Conservation (phyloP, 2,113 vertebrate genomes). For the Gallinago jamesoni region DNA sequence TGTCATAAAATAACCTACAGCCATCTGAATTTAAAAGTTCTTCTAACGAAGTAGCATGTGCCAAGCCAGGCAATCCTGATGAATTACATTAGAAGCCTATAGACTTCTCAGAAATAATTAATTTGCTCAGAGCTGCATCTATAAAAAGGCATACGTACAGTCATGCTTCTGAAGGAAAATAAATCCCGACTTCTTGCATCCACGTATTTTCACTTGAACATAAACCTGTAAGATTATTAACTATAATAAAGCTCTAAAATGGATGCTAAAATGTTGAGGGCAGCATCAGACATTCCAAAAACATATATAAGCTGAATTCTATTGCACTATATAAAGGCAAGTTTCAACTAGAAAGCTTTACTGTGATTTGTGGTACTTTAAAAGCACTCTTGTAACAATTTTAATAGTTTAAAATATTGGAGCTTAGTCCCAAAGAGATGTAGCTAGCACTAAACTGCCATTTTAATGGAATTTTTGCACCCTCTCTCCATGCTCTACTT, state of each 20-base stretch:
- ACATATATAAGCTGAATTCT: conserved; percentile 30
- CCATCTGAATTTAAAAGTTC: not conserved
- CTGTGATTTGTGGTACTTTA: conserved; percentile 52
- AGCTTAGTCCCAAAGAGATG: conserved; percentile 46
- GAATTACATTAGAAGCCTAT: not conserved
- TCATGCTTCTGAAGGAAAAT: not conserved
- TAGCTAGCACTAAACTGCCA: conserved; percentile 20
- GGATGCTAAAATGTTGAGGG: conserved; percentile 26
- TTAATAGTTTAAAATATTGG: conserved; percentile 58
- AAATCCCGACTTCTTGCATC: conserved; percentile 12
- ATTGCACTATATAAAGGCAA: conserved; percentile 17
- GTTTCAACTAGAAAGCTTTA: conserved; percentile 48
- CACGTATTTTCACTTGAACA: not conserved
- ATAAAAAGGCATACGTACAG: not conserved
- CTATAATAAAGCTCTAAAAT: conserved; percentile 38
- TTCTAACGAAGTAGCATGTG: not conserved
- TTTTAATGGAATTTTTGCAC: conserved; percentile 60
- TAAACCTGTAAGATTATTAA: conserved; percentile 32
- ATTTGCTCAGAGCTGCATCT: not conserved
- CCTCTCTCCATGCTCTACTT: conserved; percentile 29
- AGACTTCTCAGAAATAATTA: conserved; percentile 11
- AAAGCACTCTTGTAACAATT: conserved; percentile 52
- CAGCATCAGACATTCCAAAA: conserved; percentile 24
- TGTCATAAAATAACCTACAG: conserved; percentile 14
- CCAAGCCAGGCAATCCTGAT: conserved; percentile 16